A percentile compares a stretch with the other conserved stretches of the same genome.
Evolutionary conservation across 2,113 vertebrate species (phyloP).

Genomic region (Helogale parvula): DNA sequence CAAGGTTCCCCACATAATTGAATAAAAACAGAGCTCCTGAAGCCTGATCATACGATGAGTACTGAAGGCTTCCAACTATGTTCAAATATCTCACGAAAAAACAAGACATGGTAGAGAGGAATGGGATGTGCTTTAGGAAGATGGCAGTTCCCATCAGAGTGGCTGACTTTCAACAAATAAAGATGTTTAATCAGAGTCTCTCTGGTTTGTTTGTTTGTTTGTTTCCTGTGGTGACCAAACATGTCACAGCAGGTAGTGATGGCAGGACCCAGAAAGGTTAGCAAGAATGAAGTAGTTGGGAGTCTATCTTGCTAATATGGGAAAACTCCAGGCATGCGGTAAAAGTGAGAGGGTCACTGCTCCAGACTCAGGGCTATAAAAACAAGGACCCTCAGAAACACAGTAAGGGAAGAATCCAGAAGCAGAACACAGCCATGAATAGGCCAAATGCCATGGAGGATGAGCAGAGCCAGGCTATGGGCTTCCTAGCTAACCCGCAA

Average conservation of each 20-base stretch:
- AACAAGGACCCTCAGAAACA: slow-evolving; percentile 13
- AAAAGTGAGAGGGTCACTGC: background rate
- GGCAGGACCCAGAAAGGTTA: background rate
- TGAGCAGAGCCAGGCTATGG: background rate
- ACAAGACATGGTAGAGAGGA: background rate
- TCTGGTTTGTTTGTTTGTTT: background rate
- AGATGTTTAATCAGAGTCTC: background rate
- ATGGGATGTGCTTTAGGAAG: background rate
- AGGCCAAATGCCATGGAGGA: background rate
- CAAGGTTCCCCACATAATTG: background rate
- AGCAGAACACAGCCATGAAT: background rate
- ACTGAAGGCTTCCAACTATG: background rate
- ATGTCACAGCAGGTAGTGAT: background rate
- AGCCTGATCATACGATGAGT: background rate
- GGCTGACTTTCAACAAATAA: background rate
- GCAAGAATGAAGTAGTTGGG: background rate
- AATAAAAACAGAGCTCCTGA: background rate
- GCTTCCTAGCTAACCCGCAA: background rate
- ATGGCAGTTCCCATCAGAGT: background rate
- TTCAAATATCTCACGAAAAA: background rate
- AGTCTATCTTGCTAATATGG: background rate
- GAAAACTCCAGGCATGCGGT: background rate
- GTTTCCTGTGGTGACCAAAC: background rate
- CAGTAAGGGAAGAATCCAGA: background rate
- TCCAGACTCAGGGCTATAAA: background rate